Percentiles rank a stretch among this genome's conserved stretches.
Conservation (phyloP, 1,140 invertebrate species). For the Chlorops oryzae region DNA sequence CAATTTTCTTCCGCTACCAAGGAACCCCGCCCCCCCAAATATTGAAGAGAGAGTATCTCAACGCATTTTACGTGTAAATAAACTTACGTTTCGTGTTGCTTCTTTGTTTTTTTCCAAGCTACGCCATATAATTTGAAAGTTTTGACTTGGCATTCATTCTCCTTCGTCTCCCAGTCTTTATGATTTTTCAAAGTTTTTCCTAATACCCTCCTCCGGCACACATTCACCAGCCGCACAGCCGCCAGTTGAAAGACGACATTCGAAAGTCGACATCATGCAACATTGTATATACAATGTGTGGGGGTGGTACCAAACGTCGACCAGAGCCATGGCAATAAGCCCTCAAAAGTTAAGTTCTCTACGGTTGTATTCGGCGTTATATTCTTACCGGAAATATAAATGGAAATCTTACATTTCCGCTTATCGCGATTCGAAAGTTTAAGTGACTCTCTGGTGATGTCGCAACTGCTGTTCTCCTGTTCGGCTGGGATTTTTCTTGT, state of each 20-base stretch:
- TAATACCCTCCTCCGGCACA: conserved; percentile 1
- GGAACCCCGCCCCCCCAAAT: too few relatives aligned
- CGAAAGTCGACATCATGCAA: too few relatives aligned
- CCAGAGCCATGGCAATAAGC: conserved; percentile 4
- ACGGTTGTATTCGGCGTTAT: conserved; percentile 11
- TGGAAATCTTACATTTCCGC: conserved; percentile 45
- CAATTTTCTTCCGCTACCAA: too few relatives aligned
- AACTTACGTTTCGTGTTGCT: not conserved
- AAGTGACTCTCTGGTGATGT: conserved; percentile 33
- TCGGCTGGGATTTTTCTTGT: conserved; percentile 3
- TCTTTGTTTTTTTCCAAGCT: conserved; percentile 39
- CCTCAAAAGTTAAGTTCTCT: conserved; percentile 11
- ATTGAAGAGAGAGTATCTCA: too few relatives aligned
- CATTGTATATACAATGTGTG: too few relatives aligned
- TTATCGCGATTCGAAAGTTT: conserved; percentile 46
- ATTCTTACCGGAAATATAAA: conserved; percentile 34
- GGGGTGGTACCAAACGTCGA: too few relatives aligned
- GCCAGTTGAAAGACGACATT: conserved; percentile 14
- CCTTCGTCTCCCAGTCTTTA: too few relatives aligned
- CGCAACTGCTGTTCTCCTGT: too few relatives aligned
- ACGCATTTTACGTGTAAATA: conserved; percentile 37
- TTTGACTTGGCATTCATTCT: too few relatives aligned
- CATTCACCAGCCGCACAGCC: not conserved
- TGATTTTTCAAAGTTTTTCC: too few relatives aligned
- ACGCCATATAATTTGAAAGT: too few relatives aligned